Conservation (phyloP, 2,888 invertebrate genomes). For the Meta bourneti region DNA sequence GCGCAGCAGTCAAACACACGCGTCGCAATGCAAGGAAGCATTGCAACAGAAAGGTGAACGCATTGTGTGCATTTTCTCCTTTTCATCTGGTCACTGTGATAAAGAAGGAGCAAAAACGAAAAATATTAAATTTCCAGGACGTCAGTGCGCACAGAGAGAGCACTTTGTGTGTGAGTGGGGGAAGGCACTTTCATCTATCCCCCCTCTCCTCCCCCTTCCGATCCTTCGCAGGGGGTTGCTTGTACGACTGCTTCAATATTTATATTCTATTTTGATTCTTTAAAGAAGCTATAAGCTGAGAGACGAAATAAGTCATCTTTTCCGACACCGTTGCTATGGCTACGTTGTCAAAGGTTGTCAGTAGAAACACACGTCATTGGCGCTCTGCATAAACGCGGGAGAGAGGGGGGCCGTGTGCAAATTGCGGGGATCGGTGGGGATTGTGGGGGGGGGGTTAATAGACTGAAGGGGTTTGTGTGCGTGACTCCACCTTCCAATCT, state of each 20-base stretch:
- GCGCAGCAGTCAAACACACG: no score
- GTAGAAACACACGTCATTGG: conserved; percentile 72
- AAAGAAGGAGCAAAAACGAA: conserved; percentile 6
- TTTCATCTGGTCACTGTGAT: not conserved
- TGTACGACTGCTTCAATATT: conserved; percentile 65
- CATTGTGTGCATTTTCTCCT: not conserved
- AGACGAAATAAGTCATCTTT: conserved; percentile 73
- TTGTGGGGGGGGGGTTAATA: not conserved
- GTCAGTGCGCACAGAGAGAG: not conserved
- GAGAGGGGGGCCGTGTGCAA: not conserved
- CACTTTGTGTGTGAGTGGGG: conserved; percentile 3
- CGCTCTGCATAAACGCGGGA: conserved; percentile 57
- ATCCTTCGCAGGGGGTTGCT: not conserved
- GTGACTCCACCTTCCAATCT: not conserved
- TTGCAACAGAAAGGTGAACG: no score
- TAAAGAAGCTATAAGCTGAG: conserved; percentile 69
- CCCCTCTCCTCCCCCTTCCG: conserved; percentile 1
- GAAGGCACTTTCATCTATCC: not conserved
- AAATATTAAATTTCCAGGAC: conserved; percentile 31
- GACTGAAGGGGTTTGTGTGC: not conserved
- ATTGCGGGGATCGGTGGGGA: not conserved
- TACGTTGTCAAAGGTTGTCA: conserved; percentile 74
- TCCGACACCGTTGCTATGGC: conserved; percentile 54
- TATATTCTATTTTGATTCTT: conserved; percentile 74
- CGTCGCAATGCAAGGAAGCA: no score